Evolutionary conservation across 1,140 invertebrate species (phyloP), one percentile per base, ranked within the genome.

Genomic region (Nixonia krombeini): DNA sequence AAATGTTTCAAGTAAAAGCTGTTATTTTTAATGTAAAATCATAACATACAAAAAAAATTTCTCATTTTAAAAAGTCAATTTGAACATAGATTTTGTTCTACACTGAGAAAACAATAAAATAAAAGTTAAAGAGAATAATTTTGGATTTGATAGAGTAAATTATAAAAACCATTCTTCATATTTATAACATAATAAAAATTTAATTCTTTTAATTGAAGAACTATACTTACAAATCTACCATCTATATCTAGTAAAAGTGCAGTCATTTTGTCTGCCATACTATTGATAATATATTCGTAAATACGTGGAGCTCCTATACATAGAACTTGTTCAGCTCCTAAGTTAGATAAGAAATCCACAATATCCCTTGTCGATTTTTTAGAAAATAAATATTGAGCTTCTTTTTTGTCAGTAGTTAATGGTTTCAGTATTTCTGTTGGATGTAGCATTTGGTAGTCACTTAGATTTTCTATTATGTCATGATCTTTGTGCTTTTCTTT

Each of bases 181-280:
- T 15, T 28, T 44, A 5, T 15, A 28, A 44, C 13, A 44, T 28
- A 35, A n/a, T 1, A 13, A 15, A 35, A 35, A 35, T n/a, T n/a
- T n/a, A 38, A 16, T 9, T 38, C 3, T 16, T 16, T 38, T 16
- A 16, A 38, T 38, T 38, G 4, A 41, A 18, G 23, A 53, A n/a
- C n/a, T n/a, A 13, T 35, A 82, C 83, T 83, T 76, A 87, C 86
- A 80, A 90, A 92, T 73, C 93, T 86, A 10, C 87, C 87, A 80
- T 95, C 93, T 62, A 93, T 88, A 73, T 95, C 93, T 26, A 96
- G 76, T 0, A 96, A 85, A 29, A 95, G 84, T 37, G 90, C 92
- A 5, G 87, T 84, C 61, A 91, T 88, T 46, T 75, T 66, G 15
- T 74, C 53, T 33, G 79, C 58, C 42, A 84, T 67, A 16, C 87